Percentiles rank a stretch among this genome's conserved stretches.
phyloP scores from a whole-genome alignment of 2,888 invertebrate species.

The Apodemia mormo region DNA sequence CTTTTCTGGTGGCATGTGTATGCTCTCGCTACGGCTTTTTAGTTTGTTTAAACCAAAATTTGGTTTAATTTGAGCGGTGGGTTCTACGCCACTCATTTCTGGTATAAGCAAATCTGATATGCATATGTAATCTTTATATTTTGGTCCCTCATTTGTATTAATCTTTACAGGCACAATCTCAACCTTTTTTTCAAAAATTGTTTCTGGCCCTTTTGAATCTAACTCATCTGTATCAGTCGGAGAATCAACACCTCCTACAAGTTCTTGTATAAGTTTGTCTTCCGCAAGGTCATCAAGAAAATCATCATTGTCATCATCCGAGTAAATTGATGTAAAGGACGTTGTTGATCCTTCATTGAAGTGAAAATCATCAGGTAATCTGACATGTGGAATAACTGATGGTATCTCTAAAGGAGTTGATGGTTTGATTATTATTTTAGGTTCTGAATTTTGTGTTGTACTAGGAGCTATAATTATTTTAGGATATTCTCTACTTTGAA shows the following conservation, averaged over 20 bases:
- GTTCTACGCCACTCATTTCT: slow-evolving; percentile 57
- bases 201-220: slow-evolving; percentile 72
- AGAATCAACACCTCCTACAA: slow-evolving; percentile 72
- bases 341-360: slow-evolving; percentile 56
- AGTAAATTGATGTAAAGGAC: slow-evolving; percentile 64
- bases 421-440: slow-evolving; percentile 83
- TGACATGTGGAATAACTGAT: slow-evolving; percentile 74
- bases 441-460: slow-evolving; percentile 71
- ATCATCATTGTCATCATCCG: slow-evolving; percentile 52
- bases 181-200: slow-evolving; percentile 62
- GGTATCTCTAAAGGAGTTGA: slow-evolving; percentile 63
- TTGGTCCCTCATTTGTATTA: slow-evolving; percentile 54
- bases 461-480: slow-evolving; percentile 80
- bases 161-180: slow-evolving; percentile 74
- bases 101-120: slow-evolving; percentile 67
- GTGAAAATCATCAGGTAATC: slow-evolving; percentile 73
- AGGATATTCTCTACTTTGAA: slow-evolving; percentile 57
- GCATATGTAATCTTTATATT: slow-evolving; percentile 63
- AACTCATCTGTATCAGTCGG: slow-evolving; percentile 61
- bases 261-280: slow-evolving; percentile 69
- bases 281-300: slow-evolving; percentile 61
- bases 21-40: slow-evolving; percentile 69
- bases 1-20: slow-evolving; percentile 68
- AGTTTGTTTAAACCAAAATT: slow-evolving; percentile 70
- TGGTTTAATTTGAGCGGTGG: slow-evolving; percentile 72